These are phyloP conservation scores for Ametastegia equiseti DNA, from an alignment of 2,888 invertebrate genomes.

Conservation along the genomic window DNA sequence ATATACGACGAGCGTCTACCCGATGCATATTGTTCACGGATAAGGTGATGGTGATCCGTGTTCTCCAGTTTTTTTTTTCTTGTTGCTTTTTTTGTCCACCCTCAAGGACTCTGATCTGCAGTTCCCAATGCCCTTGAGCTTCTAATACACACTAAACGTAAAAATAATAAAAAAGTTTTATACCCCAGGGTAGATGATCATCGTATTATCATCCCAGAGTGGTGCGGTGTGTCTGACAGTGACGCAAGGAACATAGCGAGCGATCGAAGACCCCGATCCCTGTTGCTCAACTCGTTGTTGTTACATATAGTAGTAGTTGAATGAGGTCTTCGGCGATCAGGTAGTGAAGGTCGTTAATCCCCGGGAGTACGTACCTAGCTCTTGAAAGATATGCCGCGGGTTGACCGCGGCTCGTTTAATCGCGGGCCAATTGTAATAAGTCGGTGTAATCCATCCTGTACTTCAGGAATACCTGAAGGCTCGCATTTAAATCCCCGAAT, in stretches of 20 bases:
- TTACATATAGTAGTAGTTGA: not conserved
- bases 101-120: too few relatives aligned
- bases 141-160: too few relatives aligned
- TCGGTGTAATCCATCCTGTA: not conserved
- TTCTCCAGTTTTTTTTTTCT: not conserved
- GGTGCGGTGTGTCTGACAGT: not conserved
- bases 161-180: too few relatives aligned
- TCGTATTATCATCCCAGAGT: not conserved
- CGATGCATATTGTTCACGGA: not conserved
- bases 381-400: slow-evolving; percentile 23
- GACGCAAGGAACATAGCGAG: slow-evolving; percentile 20
- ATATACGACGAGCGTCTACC: not conserved
- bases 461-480: not conserved
- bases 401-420: slow-evolving; percentile 28
- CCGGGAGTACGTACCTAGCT: not conserved
- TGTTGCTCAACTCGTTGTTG: not conserved
- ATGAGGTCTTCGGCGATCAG: slow-evolving; percentile 28
- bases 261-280: slow-evolving; percentile 20
- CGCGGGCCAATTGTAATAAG: slow-evolving; percentile 8
- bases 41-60: too few relatives aligned
- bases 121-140: too few relatives aligned
- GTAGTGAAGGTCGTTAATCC: slow-evolving; percentile 38
- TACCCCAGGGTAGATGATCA: too few relatives aligned
- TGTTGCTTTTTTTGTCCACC: too few relatives aligned
- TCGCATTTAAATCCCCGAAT: not conserved